Conservation (phyloP, 2,888 invertebrate species). For the Cheilosia vulpina region DNA sequence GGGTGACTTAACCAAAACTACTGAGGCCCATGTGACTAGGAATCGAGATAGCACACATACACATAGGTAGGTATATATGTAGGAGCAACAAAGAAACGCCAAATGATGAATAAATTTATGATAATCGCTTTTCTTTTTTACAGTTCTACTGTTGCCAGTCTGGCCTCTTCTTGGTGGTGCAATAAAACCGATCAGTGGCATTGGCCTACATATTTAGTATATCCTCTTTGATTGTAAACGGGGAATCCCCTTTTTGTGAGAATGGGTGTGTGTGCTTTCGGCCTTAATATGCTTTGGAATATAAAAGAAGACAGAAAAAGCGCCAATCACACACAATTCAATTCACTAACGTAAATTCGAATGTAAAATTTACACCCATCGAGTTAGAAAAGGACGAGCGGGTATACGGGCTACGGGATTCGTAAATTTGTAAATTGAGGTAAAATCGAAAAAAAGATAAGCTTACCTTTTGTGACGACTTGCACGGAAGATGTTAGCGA, state of each 20-base stretch:
- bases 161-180: constrained; percentile 15
- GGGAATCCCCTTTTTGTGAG: constrained; percentile 24
- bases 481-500: neutral
- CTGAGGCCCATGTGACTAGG: constrained; percentile 56
- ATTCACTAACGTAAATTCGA: constrained; percentile 65
- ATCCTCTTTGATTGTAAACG: constrained; percentile 57
- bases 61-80: neutral
- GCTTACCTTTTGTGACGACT: constrained; percentile 8
- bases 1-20: constrained; percentile 59
- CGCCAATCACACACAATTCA: constrained; percentile 55
- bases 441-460: constrained; percentile 45
- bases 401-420: constrained; percentile 9
- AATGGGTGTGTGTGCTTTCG: neutral
- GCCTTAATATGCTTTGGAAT: constrained; percentile 20
- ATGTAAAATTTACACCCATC: constrained; percentile 64
- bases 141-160: constrained; percentile 20
- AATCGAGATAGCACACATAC: constrained; percentile 23
- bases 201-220: constrained; percentile 27
- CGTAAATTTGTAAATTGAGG: constrained; percentile 66
- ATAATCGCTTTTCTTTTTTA: constrained; percentile 56
- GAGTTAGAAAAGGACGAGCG: constrained; percentile 12
- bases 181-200: constrained; percentile 63
- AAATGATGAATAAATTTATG: constrained; percentile 70
- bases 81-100: constrained; percentile 8
- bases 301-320: constrained; percentile 13